Evolutionary conservation across 2,113 vertebrate species (phyloP), one percentile per base, ranked within the genome.

Genomic region (Psophia crepitans): DNA sequence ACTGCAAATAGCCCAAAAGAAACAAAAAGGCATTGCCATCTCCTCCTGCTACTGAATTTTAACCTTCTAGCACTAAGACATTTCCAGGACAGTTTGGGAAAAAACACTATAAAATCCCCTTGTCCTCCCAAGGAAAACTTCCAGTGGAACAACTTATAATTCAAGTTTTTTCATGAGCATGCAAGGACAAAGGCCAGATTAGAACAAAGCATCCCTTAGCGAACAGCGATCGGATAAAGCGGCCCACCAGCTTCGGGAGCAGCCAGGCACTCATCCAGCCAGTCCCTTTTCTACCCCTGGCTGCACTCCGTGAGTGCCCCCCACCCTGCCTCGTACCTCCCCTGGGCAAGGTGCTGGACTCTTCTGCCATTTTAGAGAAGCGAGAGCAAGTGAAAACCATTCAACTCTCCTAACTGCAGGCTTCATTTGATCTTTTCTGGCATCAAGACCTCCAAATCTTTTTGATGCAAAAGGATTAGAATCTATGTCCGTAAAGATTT

Each of bases 311-410:
- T 0, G 0, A 20, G 61, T 19, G 37, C 26, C 43, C 35, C 39
- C 32, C 0, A 1, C 7, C 26, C 53, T 41, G 27, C 15, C 48
- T 18, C 9, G 0, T 37, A 6, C n/a, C 18, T 37, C 14, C 39
- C 18, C 44, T 5, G 23, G 19, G 44, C 44, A 37, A 66, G 44
- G 87, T 2, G 1, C 53, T 51, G 44, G 60, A 15, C 1, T 30
- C 32, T 53, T 83, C 79, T 24, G 20, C 53, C 24, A 19, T 8
- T 41, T 17, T 24, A 48, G 46, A 66, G n/a, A 48, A 65, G 23
- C 1, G 4, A 78, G 23, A 44, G 15, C 35, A 51, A 27, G 39
- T 41, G 37, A 70, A 87, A 84, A 48, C 5, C 56, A n/a, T 15
- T 66, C n/a, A 32, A 12, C 8, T 49, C 51, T 63, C 58, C 74